phyloP scores from a whole-genome alignment of 2,797 vertebrate species.

The Vireo griseus region DNA sequence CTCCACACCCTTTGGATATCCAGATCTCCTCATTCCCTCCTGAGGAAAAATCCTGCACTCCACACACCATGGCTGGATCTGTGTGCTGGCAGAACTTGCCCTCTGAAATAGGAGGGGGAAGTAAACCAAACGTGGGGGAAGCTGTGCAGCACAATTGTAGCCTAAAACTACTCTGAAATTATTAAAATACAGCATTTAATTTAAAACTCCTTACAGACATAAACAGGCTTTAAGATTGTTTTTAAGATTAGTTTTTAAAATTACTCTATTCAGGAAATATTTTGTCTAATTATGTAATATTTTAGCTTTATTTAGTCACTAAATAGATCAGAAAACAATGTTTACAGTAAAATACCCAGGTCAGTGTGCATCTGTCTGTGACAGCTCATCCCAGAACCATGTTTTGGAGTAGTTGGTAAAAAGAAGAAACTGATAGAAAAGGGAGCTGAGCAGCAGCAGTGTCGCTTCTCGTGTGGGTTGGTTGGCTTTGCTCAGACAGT shows the following conservation, averaged over 20 bases:
- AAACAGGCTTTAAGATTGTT: neutral
- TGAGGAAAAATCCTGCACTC: rapidly evolving
- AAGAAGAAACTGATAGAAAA: neutral
- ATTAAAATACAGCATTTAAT: neutral
- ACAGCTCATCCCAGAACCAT: neutral
- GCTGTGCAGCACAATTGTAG: rapidly evolving
- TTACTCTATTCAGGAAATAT: neutral
- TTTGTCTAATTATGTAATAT: neutral
- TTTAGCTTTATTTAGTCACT: neutral
- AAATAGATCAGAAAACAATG: neutral
- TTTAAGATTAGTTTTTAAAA: neutral
- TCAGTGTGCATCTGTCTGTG: neutral
- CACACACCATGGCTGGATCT: rapidly evolving
- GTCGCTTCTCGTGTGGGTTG: neutral
- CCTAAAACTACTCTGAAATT: neutral
- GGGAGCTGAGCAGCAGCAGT: neutral
- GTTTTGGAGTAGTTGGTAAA: neutral
- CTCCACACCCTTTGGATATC: rapidly evolving
- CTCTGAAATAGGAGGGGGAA: neutral
- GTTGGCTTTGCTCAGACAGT: neutral
- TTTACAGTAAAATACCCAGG: neutral
- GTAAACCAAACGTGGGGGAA: neutral
- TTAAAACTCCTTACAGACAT: neutral
- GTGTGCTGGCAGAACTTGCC: neutral
- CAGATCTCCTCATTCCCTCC: rapidly evolving